Evolutionary conservation across 2,888 invertebrate genomes (phyloP), one percentile per base, ranked within the genome.

Genomic region (Opisthograptis luteolata): DNA sequence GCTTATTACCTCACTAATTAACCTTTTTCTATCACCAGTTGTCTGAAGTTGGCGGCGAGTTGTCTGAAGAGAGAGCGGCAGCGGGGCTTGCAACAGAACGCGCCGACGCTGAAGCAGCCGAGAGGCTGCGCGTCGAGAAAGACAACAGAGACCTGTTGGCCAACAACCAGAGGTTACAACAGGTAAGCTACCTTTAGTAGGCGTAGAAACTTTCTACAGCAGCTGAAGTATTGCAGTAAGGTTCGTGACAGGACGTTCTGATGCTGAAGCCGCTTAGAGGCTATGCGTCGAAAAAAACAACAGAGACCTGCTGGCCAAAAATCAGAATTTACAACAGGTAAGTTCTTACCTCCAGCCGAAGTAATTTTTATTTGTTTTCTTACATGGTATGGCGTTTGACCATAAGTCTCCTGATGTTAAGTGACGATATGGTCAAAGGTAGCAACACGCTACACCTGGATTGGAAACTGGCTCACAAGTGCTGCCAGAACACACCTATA

Each of bases 21-120:
- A 30, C 22, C 4, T 17, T 36, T 34, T 39, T 46, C 51, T 12
- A 36, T 5, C 36, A 1, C 82, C 89, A 98, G 98, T 90, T 98
- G 76, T 96, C 97, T 69, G 98, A 98, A 86, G 94, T 98, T 88
- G 96, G 96, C 47, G 96, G 97, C 15, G 98, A 98, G 83, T 91
- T 98, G 62, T 94, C 96, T 1, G 98, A 98, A 79, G 98, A 98
- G 80, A 96, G 98, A 65, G 96, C 96, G 1, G 95, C 97, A 2
- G 95, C 97, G 3, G 96, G 96, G 8, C 92, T 97, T 62, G 96
- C 98, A 4, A 94, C 96, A 0, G 98, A 98, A 80, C 93, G 98
- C 45, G 93, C 98, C 41, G 97, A 98, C 79, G 96, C 96, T 1
- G 98, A 98, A 80, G 96, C 96, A 1, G 94, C 95, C 0, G 97